A percentile compares a stretch with the other conserved stretches of the same genome.
Conservation (phyloP, 1,140 invertebrate genomes). For the Drosophila rufa region DNA sequence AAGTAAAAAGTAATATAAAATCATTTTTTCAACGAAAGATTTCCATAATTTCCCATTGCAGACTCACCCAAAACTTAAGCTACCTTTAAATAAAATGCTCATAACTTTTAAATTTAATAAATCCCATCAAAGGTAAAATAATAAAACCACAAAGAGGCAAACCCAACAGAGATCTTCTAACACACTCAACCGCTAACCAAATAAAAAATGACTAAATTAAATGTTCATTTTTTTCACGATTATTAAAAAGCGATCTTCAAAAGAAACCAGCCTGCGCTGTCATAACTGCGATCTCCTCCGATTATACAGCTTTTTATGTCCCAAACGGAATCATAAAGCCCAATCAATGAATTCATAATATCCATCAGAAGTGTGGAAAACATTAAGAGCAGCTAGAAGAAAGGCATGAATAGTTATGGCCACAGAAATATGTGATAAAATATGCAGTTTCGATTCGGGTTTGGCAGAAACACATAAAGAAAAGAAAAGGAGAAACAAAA, state of each 20-base stretch:
- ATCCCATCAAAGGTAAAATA: background rate
- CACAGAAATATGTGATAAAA: conserved; percentile 57
- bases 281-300: conserved; percentile 20
- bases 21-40: background rate
- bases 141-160: background rate
- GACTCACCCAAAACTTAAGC: background rate
- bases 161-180: background rate
- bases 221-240: conserved; percentile 26
- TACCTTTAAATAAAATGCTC: background rate
- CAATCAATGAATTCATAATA: conserved; percentile 79
- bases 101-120: background rate
- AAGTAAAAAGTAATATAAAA: background rate
- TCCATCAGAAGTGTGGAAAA: conserved; percentile 78
- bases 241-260: conserved; percentile 26
- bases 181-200: background rate
- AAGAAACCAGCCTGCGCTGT: conserved; percentile 21
- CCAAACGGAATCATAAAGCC: conserved; percentile 54
- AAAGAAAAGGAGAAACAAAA: conserved; percentile 39
- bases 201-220: conserved; percentile 48
- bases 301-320: conserved; percentile 43
- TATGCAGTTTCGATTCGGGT: conserved; percentile 53
- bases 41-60: too few species aligned
- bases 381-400: conserved; percentile 62
- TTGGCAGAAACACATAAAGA: conserved; percentile 49
- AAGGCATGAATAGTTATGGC: conserved; percentile 39